Evolutionary conservation across 2,888 invertebrate genomes (phyloP), one percentile per base, ranked within the genome.

Genomic region (Silvanus unidentatus): DNA sequence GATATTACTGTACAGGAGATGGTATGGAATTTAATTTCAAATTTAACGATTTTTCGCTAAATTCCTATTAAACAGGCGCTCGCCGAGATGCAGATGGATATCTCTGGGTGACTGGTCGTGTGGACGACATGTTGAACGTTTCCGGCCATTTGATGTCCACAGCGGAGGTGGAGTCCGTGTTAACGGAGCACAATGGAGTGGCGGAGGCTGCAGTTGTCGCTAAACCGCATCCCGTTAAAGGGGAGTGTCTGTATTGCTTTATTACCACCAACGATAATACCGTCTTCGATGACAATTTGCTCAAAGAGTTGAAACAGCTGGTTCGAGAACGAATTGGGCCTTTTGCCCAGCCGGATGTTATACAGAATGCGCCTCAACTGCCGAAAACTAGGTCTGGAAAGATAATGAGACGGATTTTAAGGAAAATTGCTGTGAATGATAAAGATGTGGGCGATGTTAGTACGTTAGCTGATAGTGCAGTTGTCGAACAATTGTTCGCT

Each of bases 91-190:
- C 85, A 14, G 97, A 99, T 68, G 97, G 97, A 0, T 95, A 94
- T 70, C 74, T 94, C 44, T 96, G 95, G 95, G 87, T 98, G 47
- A 97, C 96, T 0, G 97, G 97, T 0, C 84, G 97, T 46, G 90
- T 97, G 30, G 98, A 99, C 69, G 99, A 99, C 70, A 96, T 99
- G 93, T 76, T 99, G 55, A 99, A 99, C 72, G 97, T 99, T 6
- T 96, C 95, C 1, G 99, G 98, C 0, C 98, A 99, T 73, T 77
- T 99, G 43, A 88, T 99, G 83, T 95, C 95, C 49, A 99, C 98
- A 0, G 90, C 98, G 0, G 96, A 99, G 75, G 88, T 90, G 0
- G 90, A 91, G 69, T 82, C 87, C 10, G 86, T 88, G 14, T 75
- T 91, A 11, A 81, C 87, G 0, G 88, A 88, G 66, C 88, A 91